Percentiles rank a stretch among this genome's conserved stretches.
Evolutionary conservation across 2,113 vertebrate genomes (phyloP).

Genomic region (Oreotrochilus melanogaster): DNA sequence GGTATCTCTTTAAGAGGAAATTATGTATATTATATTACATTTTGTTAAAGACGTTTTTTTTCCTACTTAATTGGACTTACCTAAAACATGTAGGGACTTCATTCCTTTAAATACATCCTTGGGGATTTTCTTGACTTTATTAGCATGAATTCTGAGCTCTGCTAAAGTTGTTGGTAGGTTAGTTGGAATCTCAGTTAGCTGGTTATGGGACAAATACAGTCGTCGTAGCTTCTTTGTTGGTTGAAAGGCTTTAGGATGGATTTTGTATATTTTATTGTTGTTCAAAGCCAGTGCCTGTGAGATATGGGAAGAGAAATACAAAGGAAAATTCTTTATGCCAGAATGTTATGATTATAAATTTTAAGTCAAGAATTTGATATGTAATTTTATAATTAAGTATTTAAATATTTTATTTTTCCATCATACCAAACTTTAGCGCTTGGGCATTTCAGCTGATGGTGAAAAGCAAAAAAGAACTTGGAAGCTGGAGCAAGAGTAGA

Average conservation of each 20-base stretch:
- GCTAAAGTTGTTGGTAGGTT: slow-evolving; percentile 90
- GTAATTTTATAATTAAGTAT: not conserved
- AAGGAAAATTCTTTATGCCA: not conserved
- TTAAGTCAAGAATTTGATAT: not conserved
- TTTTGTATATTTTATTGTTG: slow-evolving; percentile 93
- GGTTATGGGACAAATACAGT: slow-evolving; percentile 94
- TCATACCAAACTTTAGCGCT: not conserved
- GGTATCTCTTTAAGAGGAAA: not conserved
- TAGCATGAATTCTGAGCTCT: slow-evolving; percentile 94
- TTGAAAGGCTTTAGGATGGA: slow-evolving; percentile 94
- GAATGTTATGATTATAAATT: not conserved
- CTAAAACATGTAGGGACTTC: slow-evolving; percentile 92
- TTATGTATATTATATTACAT: not conserved
- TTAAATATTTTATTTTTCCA: not conserved
- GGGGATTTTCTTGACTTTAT: slow-evolving; percentile 90
- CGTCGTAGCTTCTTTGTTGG: slow-evolving; percentile 86
- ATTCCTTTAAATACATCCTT: slow-evolving; percentile 91
- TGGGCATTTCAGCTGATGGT: not conserved
- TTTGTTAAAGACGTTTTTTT: not conserved
- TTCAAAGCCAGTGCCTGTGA: slow-evolving; percentile 92
- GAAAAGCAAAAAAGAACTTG: not conserved
- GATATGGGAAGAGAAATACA: not conserved
- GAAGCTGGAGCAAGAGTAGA: not conserved
- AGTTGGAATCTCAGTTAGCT: slow-evolving; percentile 89
- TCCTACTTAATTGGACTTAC: slow-evolving; percentile 74